Base-by-base conservation (phyloP, 2,113 vertebrate genomes). In the Chloroceryle aenea region DNA sequence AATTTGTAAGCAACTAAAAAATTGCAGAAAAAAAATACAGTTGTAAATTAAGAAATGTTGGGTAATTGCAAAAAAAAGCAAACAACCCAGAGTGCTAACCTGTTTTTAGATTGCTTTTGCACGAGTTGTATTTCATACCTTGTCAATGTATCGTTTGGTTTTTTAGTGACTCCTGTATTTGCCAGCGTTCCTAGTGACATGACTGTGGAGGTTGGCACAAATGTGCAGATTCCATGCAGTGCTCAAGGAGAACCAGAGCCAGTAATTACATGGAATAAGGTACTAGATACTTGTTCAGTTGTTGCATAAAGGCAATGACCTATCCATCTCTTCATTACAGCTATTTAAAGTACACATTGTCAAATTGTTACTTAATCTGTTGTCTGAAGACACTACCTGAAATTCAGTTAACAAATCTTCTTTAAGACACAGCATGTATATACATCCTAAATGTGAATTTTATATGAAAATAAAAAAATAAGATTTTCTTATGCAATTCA, bases 221-320 rank as follows among this genome's bases (percentile, higher is more conserved):
- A 99, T 0, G 98, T 99, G 85, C 99, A 99, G 98, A 99, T 99
- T 95, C 98, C 99, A 0, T 99, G 99, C 98, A 99, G 98, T 10
- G 98, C 99, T 95, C 99, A 99, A 95, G 99, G 99, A 79, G 99
- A 99, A 95, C 99, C 99, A 0, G 98, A 98, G 66, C 99, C 99
- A 14, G 97, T 98, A 83, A 98, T 99, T 98, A 99, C 99, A 56
- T 99, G 99, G 99, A 99, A 99, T 98, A 99, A 99, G 99, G 99
- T 99, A 97, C 96, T 97, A 94, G n/a, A 47, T 88, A 45, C 38
- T n/a, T 71, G 11, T 62, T 63, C 32, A 20, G 10, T 81, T 64
- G 55, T 27, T 87, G 43, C 38, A 55, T 45, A 78, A 91, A 47
- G 45, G 23, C 61, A 55, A 26, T 20, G 32, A 40, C 47, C 20